Conservation (phyloP, 2,888 invertebrate genomes). For the Heliconius aoede region DNA sequence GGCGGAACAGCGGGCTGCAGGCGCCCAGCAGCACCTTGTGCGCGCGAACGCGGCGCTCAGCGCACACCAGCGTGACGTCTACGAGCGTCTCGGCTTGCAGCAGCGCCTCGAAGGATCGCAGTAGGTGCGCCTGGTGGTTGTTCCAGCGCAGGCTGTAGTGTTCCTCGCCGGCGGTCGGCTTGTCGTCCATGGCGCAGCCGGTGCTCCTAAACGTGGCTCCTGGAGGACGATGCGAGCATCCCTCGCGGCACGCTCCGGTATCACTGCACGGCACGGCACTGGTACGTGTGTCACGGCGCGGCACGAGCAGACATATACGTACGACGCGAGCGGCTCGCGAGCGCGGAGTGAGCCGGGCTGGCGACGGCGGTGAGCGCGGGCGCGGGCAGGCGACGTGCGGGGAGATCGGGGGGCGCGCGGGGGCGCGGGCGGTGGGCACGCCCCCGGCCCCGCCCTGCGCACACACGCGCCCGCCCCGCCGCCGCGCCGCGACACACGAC, state of each 20-base stretch:
- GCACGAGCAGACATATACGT: constrained; percentile 60
- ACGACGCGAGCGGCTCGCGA: constrained; percentile 72
- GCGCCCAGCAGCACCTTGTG: constrained; percentile 96
- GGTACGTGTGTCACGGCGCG: constrained; percentile 54
- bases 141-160: constrained; percentile 97
- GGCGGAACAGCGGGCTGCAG: constrained; percentile 93
- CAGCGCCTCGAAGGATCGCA: constrained; percentile 94
- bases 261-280: constrained; percentile 66
- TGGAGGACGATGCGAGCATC: constrained; percentile 69
- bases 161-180: constrained; percentile 84
- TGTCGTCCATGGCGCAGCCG: constrained; percentile 79
- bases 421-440: constrained; percentile 64
- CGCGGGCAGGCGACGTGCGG: constrained; percentile 58
- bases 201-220: constrained; percentile 75
- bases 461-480: constrained; percentile 57
- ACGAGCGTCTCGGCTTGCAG: constrained; percentile 93
- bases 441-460: constrained; percentile 72
- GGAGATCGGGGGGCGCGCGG: constrained; percentile 66
- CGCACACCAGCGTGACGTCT: constrained; percentile 95
- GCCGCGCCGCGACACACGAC: constrained; percentile 71
- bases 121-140: constrained; percentile 95
- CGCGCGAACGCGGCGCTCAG: constrained; percentile 92
- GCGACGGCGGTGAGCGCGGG: constrained; percentile 59
- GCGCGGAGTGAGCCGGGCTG: constrained; percentile 59
- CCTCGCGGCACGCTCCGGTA: constrained; percentile 59